phyloP scores from a whole-genome alignment of 2,797 vertebrate species.

The Syndactyla subalaris region DNA sequence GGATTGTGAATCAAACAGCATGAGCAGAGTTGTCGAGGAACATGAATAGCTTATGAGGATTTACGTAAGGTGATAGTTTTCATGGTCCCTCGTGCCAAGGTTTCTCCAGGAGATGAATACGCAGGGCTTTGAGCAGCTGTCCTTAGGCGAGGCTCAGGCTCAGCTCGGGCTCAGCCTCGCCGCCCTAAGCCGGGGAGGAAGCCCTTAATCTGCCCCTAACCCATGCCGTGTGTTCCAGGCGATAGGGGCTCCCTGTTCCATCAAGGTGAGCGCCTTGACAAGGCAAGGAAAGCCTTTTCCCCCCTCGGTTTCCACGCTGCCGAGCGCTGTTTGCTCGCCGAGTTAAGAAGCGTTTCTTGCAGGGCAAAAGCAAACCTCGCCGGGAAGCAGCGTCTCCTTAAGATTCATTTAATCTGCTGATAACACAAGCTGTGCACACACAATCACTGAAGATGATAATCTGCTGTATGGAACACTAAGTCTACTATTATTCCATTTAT shows the following conservation, averaged over 20 bases:
- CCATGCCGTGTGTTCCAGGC: neutral
- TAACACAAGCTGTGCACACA: slow-evolving; percentile 44
- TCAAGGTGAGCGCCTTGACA: neutral
- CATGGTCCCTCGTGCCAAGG: neutral
- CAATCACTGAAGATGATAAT: slow-evolving; percentile 49
- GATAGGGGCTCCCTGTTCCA: neutral
- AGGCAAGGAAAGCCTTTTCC: neutral
- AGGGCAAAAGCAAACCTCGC: slow-evolving; percentile 13
- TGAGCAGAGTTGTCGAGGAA: neutral
- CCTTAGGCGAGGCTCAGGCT: neutral
- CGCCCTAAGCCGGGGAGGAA: neutral
- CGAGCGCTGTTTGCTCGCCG: neutral
- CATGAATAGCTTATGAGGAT: slow-evolving; percentile 9
- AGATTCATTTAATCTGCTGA: slow-evolving; percentile 58
- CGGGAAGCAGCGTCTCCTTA: slow-evolving; percentile 7
- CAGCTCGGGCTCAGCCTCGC: neutral
- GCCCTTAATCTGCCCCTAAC: neutral
- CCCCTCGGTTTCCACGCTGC: rapidly evolving
- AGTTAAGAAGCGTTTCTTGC: neutral
- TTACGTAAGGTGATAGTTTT: slow-evolving; percentile 23
- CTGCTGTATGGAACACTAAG: slow-evolving; percentile 33
- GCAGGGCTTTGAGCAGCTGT: neutral
- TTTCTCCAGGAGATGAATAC: neutral
- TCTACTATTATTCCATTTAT: slow-evolving; percentile 59
- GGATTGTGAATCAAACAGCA: slow-evolving; percentile 23